Conservation (phyloP, 2,797 vertebrate species). For the Pantherophis alleghaniensis region DNA sequence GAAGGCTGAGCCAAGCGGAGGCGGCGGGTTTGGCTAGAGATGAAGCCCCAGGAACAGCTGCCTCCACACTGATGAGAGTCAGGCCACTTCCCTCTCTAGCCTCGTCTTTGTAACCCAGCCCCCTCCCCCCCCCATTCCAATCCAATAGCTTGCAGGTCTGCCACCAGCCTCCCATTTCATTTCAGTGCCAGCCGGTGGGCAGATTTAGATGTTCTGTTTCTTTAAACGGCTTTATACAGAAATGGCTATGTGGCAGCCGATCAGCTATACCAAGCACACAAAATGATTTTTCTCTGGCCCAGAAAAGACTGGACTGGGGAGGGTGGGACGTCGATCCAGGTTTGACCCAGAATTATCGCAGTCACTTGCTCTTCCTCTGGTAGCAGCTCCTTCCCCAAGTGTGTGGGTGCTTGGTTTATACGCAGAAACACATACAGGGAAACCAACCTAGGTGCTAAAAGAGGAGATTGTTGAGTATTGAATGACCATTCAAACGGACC, state of each 20-base stretch:
- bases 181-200: not conserved
- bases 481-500: too few species aligned
- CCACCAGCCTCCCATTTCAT: not conserved
- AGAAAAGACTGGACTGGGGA: not conserved
- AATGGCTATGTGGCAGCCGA: not conserved
- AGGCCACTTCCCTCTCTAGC: not conserved
- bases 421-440: not conserved
- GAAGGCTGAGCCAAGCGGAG: constrained; percentile 36
- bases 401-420: not conserved
- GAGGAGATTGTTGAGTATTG: too few species aligned
- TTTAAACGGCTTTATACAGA: not conserved
- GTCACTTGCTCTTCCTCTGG: not conserved
- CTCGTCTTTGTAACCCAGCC: not conserved
- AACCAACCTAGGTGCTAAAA: not conserved
- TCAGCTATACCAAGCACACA: not conserved
- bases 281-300: not conserved
- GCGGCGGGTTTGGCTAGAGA: not conserved
- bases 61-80: not conserved
- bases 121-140: not conserved
- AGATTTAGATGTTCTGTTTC: not conserved
- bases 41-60: not conserved
- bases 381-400: not conserved
- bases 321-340: not conserved
- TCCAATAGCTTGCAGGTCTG: not conserved
- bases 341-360: too few species aligned